phyloP scores from a whole-genome alignment of 2,797 vertebrate genomes.

The Todus mexicanus region DNA sequence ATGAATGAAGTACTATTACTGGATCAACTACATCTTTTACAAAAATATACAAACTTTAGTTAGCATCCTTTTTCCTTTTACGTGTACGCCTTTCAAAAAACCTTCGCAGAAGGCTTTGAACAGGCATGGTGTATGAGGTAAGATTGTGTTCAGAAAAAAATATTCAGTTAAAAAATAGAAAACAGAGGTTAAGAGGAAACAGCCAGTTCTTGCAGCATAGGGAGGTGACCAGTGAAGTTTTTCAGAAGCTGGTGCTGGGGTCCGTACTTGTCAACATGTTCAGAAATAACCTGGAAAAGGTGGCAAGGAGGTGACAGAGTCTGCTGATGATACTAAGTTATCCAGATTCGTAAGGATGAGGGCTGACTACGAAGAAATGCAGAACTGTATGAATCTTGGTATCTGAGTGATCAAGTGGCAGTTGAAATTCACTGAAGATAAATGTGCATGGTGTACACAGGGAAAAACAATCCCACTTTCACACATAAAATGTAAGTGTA shows the following conservation, averaged over 20 bases:
- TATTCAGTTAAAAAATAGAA: slow-evolving; percentile 12
- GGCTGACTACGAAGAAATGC: not conserved
- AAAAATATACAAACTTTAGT: slow-evolving; percentile 61
- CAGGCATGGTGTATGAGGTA: not conserved
- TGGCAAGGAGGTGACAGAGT: slow-evolving; percentile 7
- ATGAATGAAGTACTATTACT: slow-evolving; percentile 46
- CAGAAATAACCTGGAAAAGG: slow-evolving; percentile 44
- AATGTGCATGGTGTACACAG: not conserved
- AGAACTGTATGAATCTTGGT: not conserved
- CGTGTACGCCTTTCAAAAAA: slow-evolving; percentile 30
- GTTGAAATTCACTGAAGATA: not conserved
- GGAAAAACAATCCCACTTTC: not conserved
- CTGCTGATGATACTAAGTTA: slow-evolving; percentile 5
- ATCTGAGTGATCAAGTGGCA: not conserved
- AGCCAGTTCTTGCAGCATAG: not conserved
- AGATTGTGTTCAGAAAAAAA: slow-evolving; percentile 12
- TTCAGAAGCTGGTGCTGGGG: not conserved
- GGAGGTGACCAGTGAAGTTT: not conserved
- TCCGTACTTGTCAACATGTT: slow-evolving; percentile 38
- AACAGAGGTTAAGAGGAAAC: slow-evolving; percentile 25
- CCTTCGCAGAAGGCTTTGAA: slow-evolving; percentile 60
- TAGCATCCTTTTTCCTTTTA: slow-evolving; percentile 61
- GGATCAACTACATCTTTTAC: slow-evolving; percentile 51
- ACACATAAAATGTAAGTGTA: not conserved
- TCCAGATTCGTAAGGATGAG: not conserved